These are phyloP conservation scores for Muntiacus reevesi DNA, from an alignment of 2,113 vertebrate species.

Conservation along the genomic window DNA sequence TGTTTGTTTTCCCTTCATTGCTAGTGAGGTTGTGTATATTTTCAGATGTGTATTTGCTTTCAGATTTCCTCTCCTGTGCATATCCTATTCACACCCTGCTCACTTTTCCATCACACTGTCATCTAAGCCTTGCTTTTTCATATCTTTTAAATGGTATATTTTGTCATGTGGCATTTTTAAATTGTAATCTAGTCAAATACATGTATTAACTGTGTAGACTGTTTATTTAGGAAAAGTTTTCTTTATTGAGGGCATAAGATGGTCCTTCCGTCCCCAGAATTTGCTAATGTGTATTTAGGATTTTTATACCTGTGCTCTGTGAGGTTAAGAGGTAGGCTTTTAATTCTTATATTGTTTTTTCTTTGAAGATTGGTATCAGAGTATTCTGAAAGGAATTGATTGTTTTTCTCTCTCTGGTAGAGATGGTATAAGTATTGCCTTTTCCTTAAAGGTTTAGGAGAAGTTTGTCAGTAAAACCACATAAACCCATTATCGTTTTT, in stretches of 20 bases:
- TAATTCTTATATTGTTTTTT: not conserved
- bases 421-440: not conserved
- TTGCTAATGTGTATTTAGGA: slow-evolving; percentile 2
- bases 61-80: not conserved
- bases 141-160: not conserved
- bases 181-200: not conserved
- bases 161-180: not conserved
- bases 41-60: not conserved
- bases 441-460: not conserved
- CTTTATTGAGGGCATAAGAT: not conserved
- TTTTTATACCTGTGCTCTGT: not conserved
- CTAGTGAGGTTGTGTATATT: not conserved
- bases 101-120: not conserved
- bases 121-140: not conserved
- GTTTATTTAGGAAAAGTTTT: not conserved
- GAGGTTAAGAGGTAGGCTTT: slow-evolving; percentile 25
- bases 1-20: not conserved
- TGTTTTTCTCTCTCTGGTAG: slow-evolving; percentile 32
- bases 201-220: not conserved
- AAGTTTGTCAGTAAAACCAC: not conserved
- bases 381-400: not conserved
- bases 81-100: not conserved
- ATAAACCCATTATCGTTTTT: not conserved
- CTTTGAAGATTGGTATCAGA: not conserved
- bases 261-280: not conserved